Percentiles rank a stretch among this genome's conserved stretches.
Evolutionary conservation across 2,113 vertebrate genomes (phyloP).

Genomic region (Cryptomyrus ogoouensis): DNA sequence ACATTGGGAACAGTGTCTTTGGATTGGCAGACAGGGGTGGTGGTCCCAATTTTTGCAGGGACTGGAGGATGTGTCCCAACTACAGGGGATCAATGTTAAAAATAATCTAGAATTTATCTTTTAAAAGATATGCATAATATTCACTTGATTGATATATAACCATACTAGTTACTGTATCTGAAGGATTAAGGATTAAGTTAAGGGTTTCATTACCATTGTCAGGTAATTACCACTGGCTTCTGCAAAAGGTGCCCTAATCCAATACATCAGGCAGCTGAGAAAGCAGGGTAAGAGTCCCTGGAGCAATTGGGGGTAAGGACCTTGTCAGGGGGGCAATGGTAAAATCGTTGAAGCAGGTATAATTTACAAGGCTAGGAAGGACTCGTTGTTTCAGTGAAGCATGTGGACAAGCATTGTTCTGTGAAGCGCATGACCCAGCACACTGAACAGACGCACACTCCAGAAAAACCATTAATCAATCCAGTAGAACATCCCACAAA

Average conservation of each 20-base stretch:
- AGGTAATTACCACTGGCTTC: background rate
- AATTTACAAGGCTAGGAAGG: background rate
- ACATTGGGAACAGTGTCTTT: too few species aligned
- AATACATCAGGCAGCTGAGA: background rate
- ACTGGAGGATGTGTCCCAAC: too few species aligned
- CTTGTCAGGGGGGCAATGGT: background rate
- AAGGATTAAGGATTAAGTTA: background rate
- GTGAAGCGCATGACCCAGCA: background rate
- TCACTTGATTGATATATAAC: background rate
- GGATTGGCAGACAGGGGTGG: too few species aligned
- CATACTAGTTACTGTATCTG: background rate
- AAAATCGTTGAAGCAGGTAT: background rate
- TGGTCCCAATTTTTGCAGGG: too few species aligned
- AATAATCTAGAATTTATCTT: background rate
- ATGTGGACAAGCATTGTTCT: background rate
- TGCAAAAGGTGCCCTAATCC: background rate
- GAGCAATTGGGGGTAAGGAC: background rate
- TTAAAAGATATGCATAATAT: background rate
- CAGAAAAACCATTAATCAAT: background rate
- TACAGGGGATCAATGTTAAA: background rate
- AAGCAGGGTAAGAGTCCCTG: background rate
- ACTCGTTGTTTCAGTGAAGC: background rate
- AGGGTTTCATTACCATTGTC: background rate
- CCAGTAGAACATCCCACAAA: background rate
- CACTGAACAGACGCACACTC: background rate